A percentile compares a stretch with the other conserved stretches of the same genome.
Conservation (phyloP, 2,797 vertebrate species). For the Sebastes iracundus region DNA sequence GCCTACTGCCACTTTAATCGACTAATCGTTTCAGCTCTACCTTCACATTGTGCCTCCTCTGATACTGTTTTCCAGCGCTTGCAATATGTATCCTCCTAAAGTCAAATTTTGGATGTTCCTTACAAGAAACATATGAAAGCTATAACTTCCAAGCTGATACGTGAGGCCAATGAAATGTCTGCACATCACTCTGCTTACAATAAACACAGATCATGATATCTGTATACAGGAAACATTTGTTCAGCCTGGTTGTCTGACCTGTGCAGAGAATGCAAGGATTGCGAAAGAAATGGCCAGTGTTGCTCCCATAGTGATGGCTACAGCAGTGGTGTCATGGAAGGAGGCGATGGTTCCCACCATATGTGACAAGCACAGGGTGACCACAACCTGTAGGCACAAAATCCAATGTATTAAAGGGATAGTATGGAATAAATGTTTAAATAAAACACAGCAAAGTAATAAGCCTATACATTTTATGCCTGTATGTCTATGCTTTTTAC, state of each 20-base stretch:
- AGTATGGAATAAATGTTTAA: no score
- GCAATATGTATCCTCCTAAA: not conserved
- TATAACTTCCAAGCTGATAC: not conserved
- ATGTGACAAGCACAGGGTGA: conserved; percentile 89
- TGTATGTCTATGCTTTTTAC: no score
- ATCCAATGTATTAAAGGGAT: not conserved
- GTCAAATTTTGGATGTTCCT: not conserved
- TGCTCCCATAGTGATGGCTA: conserved; percentile 87
- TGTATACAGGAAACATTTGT: not conserved
- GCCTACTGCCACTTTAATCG: not conserved
- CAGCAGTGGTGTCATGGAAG: conserved; percentile 85
- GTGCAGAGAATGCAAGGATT: conserved; percentile 87
- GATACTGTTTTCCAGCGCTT: not conserved
- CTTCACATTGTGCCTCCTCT: not conserved
- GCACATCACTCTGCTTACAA: not conserved
- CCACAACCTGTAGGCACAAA: conserved; percentile 76
- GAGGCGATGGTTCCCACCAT: conserved; percentile 92
- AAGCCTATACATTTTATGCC: no score
- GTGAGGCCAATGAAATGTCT: not conserved
- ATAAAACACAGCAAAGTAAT: no score
- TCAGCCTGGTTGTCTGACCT: conserved; percentile 76
- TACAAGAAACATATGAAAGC: not conserved
- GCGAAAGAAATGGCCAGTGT: conserved; percentile 85
- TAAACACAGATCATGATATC: not conserved
- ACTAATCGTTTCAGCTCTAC: not conserved